A percentile compares a stretch with the other conserved stretches of the same genome.
phyloP scores from a whole-genome alignment of 2,888 invertebrate genomes.

The Drosophila yooni region DNA sequence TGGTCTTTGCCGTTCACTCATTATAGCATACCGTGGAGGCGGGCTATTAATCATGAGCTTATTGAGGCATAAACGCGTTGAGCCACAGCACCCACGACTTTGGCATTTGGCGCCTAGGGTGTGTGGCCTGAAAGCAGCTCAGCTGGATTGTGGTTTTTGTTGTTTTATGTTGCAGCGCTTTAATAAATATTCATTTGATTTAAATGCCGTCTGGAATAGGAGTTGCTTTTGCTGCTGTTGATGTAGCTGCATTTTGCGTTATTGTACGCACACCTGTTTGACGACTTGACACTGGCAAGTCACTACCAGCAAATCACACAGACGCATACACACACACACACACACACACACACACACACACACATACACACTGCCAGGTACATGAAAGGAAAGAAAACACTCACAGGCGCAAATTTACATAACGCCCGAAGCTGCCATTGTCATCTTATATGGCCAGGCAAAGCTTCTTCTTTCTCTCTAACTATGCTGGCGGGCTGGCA shows the following conservation, averaged over 20 bases:
- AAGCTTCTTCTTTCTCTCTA: neutral
- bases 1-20: conserved; percentile 69
- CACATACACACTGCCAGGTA: neutral
- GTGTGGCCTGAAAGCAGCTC: conserved; percentile 18
- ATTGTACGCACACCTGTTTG: conserved; percentile 73
- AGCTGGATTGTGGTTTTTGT: conserved; percentile 1
- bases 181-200: conserved; percentile 75
- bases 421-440: conserved; percentile 53
- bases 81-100: conserved; percentile 66
- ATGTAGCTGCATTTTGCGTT: conserved; percentile 48
- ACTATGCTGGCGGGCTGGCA: conserved; percentile 30
- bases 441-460: conserved; percentile 51
- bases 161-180: conserved; percentile 47
- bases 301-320: conserved; percentile 56
- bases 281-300: conserved; percentile 51
- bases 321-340: conserved; percentile 12
- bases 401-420: conserved; percentile 68
- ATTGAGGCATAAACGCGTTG: conserved; percentile 82
- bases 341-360: neutral
- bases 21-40: conserved; percentile 62
- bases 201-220: conserved; percentile 39
- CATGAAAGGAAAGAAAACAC: conserved; percentile 48
- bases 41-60: conserved; percentile 83
- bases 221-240: conserved; percentile 13
- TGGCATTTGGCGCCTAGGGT: conserved; percentile 47